Percentiles rank a stretch among this genome's conserved stretches.
Conservation (phyloP, 2,113 vertebrate genomes). For the Aptenodytes patagonicus region DNA sequence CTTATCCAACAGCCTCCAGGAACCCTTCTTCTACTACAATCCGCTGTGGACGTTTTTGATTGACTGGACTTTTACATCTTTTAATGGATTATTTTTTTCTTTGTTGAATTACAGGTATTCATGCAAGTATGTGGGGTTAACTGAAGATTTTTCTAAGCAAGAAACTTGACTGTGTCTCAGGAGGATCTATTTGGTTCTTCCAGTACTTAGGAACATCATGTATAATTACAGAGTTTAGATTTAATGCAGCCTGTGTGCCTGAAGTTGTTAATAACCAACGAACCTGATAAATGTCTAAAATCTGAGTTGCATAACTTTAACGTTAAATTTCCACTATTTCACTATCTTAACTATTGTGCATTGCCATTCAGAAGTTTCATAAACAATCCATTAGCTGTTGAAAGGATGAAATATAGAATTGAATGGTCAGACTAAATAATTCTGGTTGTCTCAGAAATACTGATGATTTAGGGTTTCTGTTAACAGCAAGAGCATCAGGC, state of each 20-base stretch:
- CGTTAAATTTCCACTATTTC: not conserved
- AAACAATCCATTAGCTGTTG: not conserved
- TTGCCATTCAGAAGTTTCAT: not conserved
- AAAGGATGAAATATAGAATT: not conserved
- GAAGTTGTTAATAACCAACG: not conserved
- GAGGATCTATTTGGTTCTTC: not conserved
- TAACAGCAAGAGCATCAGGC: not conserved
- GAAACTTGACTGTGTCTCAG: not conserved
- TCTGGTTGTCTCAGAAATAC: not conserved
- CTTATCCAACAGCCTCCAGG: not conserved
- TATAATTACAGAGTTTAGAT: not conserved
- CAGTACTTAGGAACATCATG: not conserved
- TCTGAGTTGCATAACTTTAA: not conserved
- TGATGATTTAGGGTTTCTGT: not conserved
- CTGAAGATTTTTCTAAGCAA: not conserved
- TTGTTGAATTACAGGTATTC: not conserved
- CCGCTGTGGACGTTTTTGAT: not conserved
- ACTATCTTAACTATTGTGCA: not conserved
- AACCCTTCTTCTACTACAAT: not conserved
- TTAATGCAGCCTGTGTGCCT: not conserved
- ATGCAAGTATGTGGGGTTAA: not conserved
- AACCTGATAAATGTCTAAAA: not conserved
- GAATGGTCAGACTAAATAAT: not conserved
- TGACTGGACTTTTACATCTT: not conserved
- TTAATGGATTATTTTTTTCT: not conserved